Conservation (phyloP, 2,888 invertebrate genomes). For the Koerneria pararmatus region DNA sequence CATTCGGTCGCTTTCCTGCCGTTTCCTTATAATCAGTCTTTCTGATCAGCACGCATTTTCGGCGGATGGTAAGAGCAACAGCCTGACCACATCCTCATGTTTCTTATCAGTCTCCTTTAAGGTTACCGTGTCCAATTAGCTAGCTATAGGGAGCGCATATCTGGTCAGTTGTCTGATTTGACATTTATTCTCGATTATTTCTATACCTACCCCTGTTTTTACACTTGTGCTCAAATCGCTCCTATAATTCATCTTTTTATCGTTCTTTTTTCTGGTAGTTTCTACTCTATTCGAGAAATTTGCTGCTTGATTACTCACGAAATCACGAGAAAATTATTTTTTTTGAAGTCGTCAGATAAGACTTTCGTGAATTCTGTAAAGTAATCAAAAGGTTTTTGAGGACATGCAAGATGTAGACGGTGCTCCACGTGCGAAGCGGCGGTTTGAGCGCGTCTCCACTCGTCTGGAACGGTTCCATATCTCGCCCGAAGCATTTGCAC, state of each 20-base stretch:
- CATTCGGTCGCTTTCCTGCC: too few species aligned
- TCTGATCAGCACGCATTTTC: too few species aligned
- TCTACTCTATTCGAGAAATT: background rate
- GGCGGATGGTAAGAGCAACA: too few species aligned
- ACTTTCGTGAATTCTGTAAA: background rate
- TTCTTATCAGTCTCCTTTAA: too few species aligned
- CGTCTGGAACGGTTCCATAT: conserved; percentile 9
- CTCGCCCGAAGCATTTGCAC: conserved; percentile 1
- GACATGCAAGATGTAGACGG: conserved; percentile 17
- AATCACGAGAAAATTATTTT: background rate
- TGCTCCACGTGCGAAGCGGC: conserved; percentile 17
- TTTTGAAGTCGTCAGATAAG: background rate
- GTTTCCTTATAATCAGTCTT: too few species aligned
- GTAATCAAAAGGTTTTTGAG: background rate
- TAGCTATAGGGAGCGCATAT: too few species aligned
- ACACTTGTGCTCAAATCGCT: too few species aligned
- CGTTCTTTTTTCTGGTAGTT: background rate
- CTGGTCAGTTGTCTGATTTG: too few species aligned
- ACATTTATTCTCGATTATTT: too few species aligned
- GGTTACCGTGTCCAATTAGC: too few species aligned
- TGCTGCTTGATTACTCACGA: background rate
- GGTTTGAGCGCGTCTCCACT: conserved; percentile 4
- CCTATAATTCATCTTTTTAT: conserved; percentile 16
- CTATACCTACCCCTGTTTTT: too few species aligned
- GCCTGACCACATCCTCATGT: too few species aligned